phyloP scores from a whole-genome alignment of 2,888 invertebrate genomes.

The Sicus ferrugineus region DNA sequence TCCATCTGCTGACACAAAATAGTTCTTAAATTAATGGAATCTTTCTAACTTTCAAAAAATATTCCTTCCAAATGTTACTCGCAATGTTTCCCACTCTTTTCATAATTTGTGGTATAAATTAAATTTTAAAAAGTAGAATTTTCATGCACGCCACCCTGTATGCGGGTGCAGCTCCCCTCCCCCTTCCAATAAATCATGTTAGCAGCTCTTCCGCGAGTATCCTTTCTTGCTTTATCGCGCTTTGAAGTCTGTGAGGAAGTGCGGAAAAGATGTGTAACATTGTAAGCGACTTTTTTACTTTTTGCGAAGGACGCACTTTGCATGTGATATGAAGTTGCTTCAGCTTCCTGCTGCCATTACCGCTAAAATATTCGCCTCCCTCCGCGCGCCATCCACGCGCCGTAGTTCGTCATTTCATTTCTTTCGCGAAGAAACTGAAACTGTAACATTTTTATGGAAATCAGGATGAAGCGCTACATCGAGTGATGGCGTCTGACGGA shows the following conservation, averaged over 20 bases:
- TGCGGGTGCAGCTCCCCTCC: background rate
- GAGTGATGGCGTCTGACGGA: background rate
- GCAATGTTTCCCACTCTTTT: no score
- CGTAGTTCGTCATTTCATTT: conserved; percentile 16
- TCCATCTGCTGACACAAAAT: background rate
- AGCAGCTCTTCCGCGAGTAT: conserved; percentile 43
- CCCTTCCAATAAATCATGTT: conserved; percentile 57
- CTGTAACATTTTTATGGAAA: conserved; percentile 49
- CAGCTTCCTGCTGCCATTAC: background rate
- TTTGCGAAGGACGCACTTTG: conserved; percentile 41
- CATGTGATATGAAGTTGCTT: conserved; percentile 44
- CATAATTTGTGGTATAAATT: no score
- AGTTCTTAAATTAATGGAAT: background rate
- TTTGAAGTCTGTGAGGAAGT: conserved; percentile 26
- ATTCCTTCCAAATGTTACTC: no score
- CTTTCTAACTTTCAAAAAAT: no score
- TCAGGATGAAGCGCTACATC: conserved; percentile 28
- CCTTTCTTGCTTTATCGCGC: background rate
- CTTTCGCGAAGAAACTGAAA: conserved; percentile 39
- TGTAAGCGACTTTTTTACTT: conserved; percentile 21
- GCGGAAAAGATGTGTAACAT: conserved; percentile 25
- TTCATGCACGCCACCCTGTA: conserved; percentile 32
- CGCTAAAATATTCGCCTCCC: background rate
- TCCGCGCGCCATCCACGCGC: background rate
- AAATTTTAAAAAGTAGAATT: no score